A percentile compares a stretch with the other conserved stretches of the same genome.
phyloP scores from a whole-genome alignment of 2,888 invertebrate species.

The Eudemis profundana region DNA sequence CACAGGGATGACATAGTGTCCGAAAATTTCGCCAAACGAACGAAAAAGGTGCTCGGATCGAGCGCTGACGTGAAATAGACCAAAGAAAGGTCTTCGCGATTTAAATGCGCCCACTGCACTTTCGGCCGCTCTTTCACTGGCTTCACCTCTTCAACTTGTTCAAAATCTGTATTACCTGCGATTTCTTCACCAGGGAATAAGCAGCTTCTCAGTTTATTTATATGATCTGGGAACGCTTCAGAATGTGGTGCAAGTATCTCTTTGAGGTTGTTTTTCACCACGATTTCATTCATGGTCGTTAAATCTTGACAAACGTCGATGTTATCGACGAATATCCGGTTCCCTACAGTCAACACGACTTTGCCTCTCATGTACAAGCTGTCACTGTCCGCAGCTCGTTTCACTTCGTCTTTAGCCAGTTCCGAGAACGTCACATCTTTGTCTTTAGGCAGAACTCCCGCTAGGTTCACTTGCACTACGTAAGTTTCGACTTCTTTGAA shows the following conservation, averaged over 20 bases:
- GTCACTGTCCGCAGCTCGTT: constrained; percentile 64
- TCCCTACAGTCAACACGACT: constrained; percentile 85
- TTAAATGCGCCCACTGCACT: constrained; percentile 81
- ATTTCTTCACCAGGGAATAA: constrained; percentile 54
- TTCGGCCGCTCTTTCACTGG: constrained; percentile 50
- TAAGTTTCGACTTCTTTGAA: constrained; percentile 77
- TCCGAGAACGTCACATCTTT: constrained; percentile 73
- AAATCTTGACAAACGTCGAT: constrained; percentile 85
- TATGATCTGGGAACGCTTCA: constrained; percentile 74
- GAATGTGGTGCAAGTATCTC: constrained; percentile 78
- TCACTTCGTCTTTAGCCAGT: constrained; percentile 62
- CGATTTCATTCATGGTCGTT: constrained; percentile 73
- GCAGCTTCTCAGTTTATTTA: constrained; percentile 68
- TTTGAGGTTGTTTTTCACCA: constrained; percentile 84
- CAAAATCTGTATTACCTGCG: constrained; percentile 41
- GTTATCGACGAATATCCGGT: constrained; percentile 87
- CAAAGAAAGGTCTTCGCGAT: constrained; percentile 63
- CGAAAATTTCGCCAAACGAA: constrained; percentile 78
- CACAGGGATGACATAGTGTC: constrained; percentile 67
- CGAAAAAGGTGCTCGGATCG: constrained; percentile 78
- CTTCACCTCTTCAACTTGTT: constrained; percentile 49
- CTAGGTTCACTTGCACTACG: constrained; percentile 68
- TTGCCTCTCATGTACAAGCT: constrained; percentile 73
- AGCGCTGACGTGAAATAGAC: constrained; percentile 77
- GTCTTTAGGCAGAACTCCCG: constrained; percentile 71